A percentile compares a stretch with the other conserved stretches of the same genome.
These are phyloP conservation scores for Drosophila gunungcola DNA, from an alignment of 1,140 invertebrate genomes.

Conservation along the genomic window DNA sequence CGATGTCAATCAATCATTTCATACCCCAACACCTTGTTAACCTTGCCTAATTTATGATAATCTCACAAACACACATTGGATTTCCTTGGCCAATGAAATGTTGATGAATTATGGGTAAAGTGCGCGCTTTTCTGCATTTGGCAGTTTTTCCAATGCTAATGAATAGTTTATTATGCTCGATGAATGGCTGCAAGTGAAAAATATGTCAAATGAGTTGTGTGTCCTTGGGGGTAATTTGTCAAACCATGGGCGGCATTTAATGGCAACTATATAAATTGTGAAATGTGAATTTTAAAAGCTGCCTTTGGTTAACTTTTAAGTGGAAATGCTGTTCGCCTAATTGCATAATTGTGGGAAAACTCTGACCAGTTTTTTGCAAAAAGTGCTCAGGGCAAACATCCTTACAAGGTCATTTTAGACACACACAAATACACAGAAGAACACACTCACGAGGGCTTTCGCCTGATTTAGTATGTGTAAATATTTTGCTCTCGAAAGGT, in stretches of 20 bases:
- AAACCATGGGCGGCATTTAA: constrained; percentile 14
- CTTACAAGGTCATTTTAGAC: constrained; percentile 51
- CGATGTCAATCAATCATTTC: constrained; percentile 5
- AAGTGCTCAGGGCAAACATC: constrained; percentile 31
- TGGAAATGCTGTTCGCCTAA: constrained; percentile 5
- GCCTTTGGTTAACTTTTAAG: not conserved
- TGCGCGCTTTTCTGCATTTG: constrained; percentile 42
- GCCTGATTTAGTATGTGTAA: constrained; percentile 77
- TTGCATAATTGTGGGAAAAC: constrained; percentile 44
- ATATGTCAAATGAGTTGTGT: constrained; percentile 13
- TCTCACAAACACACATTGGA: constrained; percentile 36
- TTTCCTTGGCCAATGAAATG: constrained; percentile 41
- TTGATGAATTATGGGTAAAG: constrained; percentile 49
- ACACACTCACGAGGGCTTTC: constrained; percentile 10
- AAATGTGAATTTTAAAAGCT: not conserved
- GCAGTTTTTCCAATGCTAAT: constrained; percentile 49
- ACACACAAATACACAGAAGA: constrained; percentile 7
- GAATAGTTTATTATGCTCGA: constrained; percentile 56
- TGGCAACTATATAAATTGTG: not conserved
- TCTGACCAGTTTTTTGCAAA: constrained; percentile 14
- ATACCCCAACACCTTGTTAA: not conserved
- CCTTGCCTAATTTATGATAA: constrained; percentile 45
- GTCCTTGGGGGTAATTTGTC: constrained; percentile 29
- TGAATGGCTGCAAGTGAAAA: constrained; percentile 38
- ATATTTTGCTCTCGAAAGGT: constrained; percentile 73